Percentiles rank a stretch among this genome's conserved stretches.
These are phyloP conservation scores for Typhlichthys eigenmanni DNA, from an alignment of 2,797 vertebrate species.

Conservation along the genomic window DNA sequence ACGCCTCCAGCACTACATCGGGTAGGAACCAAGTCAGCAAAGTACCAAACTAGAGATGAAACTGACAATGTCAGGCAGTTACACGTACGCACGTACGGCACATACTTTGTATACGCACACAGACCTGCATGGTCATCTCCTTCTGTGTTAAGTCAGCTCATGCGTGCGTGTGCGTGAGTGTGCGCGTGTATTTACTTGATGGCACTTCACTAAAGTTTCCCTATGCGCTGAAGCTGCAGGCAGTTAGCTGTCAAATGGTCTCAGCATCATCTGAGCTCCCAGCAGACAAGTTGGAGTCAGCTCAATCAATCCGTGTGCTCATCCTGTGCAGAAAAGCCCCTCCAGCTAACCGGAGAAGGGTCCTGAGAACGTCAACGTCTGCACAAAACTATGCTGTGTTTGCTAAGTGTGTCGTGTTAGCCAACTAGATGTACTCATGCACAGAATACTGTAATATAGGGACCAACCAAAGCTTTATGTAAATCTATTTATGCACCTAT, in stretches of 20 bases:
- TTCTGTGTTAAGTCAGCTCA: too few species aligned
- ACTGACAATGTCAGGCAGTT: too few species aligned
- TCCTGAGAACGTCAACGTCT: slow-evolving; percentile 29
- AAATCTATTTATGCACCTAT: too few species aligned
- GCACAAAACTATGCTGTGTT: slow-evolving; percentile 30
- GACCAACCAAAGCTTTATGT: too few species aligned
- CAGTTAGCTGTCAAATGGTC: slow-evolving; percentile 52
- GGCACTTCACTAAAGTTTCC: slow-evolving; percentile 42
- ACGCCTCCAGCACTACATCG: too few species aligned
- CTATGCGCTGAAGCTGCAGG: slow-evolving; percentile 26
- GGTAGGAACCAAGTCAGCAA: too few species aligned
- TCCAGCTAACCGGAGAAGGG: slow-evolving; percentile 27
- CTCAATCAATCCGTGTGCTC: slow-evolving; percentile 62
- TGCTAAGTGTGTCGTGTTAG: slow-evolving; percentile 12
- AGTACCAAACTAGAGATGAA: too few species aligned
- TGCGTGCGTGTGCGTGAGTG: neutral
- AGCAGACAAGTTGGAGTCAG: slow-evolving; percentile 66
- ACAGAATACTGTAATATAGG: too few species aligned
- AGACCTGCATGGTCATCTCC: too few species aligned
- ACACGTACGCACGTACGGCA: too few species aligned
- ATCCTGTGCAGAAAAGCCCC: slow-evolving; percentile 42
- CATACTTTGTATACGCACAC: too few species aligned
- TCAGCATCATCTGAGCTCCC: slow-evolving; percentile 67
- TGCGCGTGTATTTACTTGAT: slow-evolving; percentile 21
- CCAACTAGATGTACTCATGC: slow-evolving; percentile 15